A percentile compares a stretch with the other conserved stretches of the same genome.
These are phyloP conservation scores for Channa striata DNA, from an alignment of 2,797 vertebrate genomes.

Conservation along the genomic window DNA sequence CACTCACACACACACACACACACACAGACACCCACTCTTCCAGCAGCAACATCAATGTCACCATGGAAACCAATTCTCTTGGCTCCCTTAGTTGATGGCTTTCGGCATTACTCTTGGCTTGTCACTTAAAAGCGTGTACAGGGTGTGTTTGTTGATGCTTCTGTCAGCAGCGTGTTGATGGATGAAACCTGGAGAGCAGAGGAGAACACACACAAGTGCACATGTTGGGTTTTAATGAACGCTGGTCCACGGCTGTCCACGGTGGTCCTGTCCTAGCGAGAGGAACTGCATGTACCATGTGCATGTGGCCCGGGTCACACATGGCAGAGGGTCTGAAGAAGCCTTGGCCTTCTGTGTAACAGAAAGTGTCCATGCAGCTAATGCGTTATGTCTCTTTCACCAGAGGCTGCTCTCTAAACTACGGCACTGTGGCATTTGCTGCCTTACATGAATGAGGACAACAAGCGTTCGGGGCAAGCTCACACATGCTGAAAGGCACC, in stretches of 20 bases:
- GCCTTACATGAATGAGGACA: conserved; percentile 65
- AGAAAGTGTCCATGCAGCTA: conserved; percentile 72
- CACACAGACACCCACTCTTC: conserved; percentile 28
- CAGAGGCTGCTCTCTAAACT: conserved; percentile 56
- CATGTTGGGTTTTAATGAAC: conserved; percentile 13
- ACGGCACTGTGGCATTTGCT: conserved; percentile 55
- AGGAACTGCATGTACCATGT: conserved; percentile 3
- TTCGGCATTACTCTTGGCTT: conserved; percentile 54
- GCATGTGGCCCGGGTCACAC: conserved; percentile 15
- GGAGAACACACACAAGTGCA: not conserved
- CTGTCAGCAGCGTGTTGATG: conserved; percentile 24
- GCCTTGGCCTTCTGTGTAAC: conserved; percentile 52
- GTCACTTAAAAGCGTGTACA: conserved; percentile 45
- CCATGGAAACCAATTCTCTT: conserved; percentile 79
- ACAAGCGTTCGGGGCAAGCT: conserved; percentile 40
- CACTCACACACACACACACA: conserved; percentile 7
- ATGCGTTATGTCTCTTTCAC: conserved; percentile 66
- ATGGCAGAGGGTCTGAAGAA: conserved; percentile 31
- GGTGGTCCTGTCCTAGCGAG: conserved; percentile 1
- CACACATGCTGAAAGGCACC: conserved; percentile 51
- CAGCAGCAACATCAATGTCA: conserved; percentile 66
- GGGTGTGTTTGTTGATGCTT: conserved; percentile 18
- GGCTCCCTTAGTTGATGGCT: conserved; percentile 63
- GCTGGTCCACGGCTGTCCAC: not conserved
- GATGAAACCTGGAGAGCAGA: conserved; percentile 17